Base-by-base conservation (phyloP, 1,140 invertebrate species). In the Penaeus japonicus region DNA sequence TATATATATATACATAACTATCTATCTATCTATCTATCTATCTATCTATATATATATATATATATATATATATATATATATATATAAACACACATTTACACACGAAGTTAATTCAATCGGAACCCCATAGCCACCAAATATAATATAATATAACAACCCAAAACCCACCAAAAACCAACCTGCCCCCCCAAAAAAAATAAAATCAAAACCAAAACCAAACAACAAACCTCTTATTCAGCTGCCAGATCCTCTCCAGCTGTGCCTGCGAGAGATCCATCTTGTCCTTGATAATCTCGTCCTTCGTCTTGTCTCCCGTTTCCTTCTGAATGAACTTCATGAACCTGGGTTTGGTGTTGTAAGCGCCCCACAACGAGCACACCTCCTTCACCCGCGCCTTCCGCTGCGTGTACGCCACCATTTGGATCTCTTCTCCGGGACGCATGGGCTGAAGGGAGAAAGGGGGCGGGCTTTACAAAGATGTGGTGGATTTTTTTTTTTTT, bases 161-260 rank as follows among this genome's bases (percentile, higher is more conserved):
- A n/a, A n/a, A n/a, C n/a, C n/a, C n/a, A n/a, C n/a, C n/a, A n/a
- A n/a, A n/a, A n/a, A n/a, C n/a, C n/a, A n/a, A n/a, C n/a, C n/a
- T n/a, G n/a, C n/a, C n/a, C n/a, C n/a, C n/a, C n/a, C n/a, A n/a
- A n/a, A n/a, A n/a, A n/a, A n/a, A n/a, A n/a, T n/a, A n/a, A n/a
- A n/a, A n/a, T n/a, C n/a, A n/a, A n/a, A n/a, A n/a, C n/a, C n/a
- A n/a, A n/a, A n/a, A n/a, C n/a, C n/a, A n/a, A n/a, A n/a, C n/a
- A n/a, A n/a, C 65, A 17, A 27, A 87, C 78, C 79, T 87, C 54
- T 87, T 87, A 24, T 81, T 87, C 5, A 87, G 78, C 59, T 87
- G 85, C 85, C 85, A 87, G 0, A 87, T 7, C 81, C 85, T 87
- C 85, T 87, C 85, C 10, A 87, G 78, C 85, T 87, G 85, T 1